Evolutionary conservation across 2,113 vertebrate species (phyloP), one percentile per base, ranked within the genome.

Genomic region (Microcebus ravelobensis): DNA sequence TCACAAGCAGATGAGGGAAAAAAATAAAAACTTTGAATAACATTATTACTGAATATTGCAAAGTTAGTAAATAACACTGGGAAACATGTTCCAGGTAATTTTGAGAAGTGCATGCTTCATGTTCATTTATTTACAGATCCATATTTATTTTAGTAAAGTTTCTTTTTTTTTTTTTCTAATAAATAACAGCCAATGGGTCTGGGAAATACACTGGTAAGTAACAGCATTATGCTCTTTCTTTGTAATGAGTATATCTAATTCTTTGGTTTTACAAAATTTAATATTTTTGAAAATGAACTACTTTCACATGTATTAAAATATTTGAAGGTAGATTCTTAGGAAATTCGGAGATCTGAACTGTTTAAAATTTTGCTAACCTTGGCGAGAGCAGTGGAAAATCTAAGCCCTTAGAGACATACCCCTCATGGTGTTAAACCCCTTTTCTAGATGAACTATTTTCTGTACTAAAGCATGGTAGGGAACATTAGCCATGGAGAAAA

Each of bases 1-100:
- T 96, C 84, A 90, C 42, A 83, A 79, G 18, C 20, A 39, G 52
- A 73, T 12, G 12, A 68, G 4, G n/a, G 61, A 61, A 83, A 70
- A 71, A 77, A 68, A 31, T 21, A 81, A 63, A 91, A 93, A 52
- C 29, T 20, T 82, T 68, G 74, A 96, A 96, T 92, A 85, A 76
- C 9, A 79, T 93, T 95, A 91, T 86, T 85, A 90, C 31, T 61
- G 57, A 95, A 71, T 90, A 95, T 90, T 90, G 20, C 87, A 50
- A 71, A 74, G 65, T 85, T 94, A 93, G 39, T 73, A 90, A 94
- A 97, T 91, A 96, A 73, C 13, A 65, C 25, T 23, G 9, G 18
- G 88, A 94, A 96, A 88, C 42, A 94, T 0, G 2, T 65, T 6
- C 31, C 52, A 93, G 67, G n/a, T 73, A 81, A 96, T 77, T 95